A percentile compares a stretch with the other conserved stretches of the same genome.
These are phyloP conservation scores for Melieria crassipennis DNA, from an alignment of 2,888 invertebrate species.

Conservation along the genomic window DNA sequence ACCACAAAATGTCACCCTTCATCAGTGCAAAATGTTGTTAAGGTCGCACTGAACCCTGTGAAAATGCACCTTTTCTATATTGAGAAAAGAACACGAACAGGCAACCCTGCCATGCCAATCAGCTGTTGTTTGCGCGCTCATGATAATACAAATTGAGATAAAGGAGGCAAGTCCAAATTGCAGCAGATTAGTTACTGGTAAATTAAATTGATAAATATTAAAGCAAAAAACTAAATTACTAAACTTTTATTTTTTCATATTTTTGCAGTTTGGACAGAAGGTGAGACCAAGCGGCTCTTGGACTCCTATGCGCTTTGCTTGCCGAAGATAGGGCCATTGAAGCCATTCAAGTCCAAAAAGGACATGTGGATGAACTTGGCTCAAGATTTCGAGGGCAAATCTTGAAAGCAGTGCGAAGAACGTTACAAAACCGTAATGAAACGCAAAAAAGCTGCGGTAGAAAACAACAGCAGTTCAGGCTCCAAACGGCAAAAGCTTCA, in stretches of 20 bases:
- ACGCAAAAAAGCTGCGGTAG: constrained; percentile 24
- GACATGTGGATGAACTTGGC: constrained; percentile 30
- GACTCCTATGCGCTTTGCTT: constrained; percentile 20
- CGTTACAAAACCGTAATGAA: constrained; percentile 32
- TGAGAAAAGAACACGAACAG: neutral
- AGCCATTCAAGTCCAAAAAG: constrained; percentile 23
- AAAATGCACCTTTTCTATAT: neutral
- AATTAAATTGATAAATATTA: neutral
- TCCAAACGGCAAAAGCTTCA: constrained; percentile 5
- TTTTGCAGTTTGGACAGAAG: constrained; percentile 30
- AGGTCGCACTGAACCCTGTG: neutral
- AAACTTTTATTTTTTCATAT: constrained; percentile 1
- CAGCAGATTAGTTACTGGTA: too few relatives aligned
- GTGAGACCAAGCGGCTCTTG: constrained; percentile 22
- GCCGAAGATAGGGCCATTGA: constrained; percentile 23
- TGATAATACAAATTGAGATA: neutral
- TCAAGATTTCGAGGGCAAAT: constrained; percentile 9
- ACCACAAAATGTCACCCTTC: neutral
- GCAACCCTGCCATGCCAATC: neutral
- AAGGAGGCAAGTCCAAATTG: neutral
- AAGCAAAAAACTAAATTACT: neutral
- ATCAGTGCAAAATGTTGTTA: neutral
- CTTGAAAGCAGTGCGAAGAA: constrained; percentile 31
- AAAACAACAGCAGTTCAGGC: constrained; percentile 8
- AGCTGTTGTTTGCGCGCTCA: neutral